A percentile compares a stretch with the other conserved stretches of the same genome.
phyloP scores from a whole-genome alignment of 2,888 invertebrate genomes.

The Venusia cambrica region DNA sequence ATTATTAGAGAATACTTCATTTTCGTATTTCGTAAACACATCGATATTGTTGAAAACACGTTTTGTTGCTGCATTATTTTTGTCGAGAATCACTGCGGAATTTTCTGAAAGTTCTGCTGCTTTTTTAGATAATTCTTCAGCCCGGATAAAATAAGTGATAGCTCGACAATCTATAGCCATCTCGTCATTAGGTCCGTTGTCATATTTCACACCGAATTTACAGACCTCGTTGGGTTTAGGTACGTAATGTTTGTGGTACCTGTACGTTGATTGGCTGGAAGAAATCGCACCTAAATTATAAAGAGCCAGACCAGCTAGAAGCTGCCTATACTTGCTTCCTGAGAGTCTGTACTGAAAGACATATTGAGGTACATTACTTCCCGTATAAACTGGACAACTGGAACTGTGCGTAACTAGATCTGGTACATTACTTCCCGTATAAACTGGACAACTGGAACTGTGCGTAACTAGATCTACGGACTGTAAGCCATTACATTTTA shows the following conservation, averaged over 20 bases:
- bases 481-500: no score
- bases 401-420: no score
- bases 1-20: no score
- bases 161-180: constrained; percentile 27
- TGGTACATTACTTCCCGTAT: no score
- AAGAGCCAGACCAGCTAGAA: constrained; percentile 30
- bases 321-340: constrained; percentile 24
- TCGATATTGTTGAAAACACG: no score
- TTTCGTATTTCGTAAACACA: no score
- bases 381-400: constrained; percentile 26
- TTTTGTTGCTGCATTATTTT: no score
- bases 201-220: constrained; percentile 26
- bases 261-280: constrained; percentile 4
- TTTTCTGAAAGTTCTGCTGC: neutral
- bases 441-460: no score
- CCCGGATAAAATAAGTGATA: constrained; percentile 28
- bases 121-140: constrained; percentile 7
- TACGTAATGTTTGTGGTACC: constrained; percentile 15
- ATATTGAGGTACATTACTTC: constrained; percentile 21
- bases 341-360: constrained; percentile 32
- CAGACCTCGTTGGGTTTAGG: constrained; percentile 26
- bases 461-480: no score
- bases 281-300: constrained; percentile 29
- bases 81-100: no score
- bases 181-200: constrained; percentile 20